These are phyloP conservation scores for Neoniphon sammara DNA, from an alignment of 2,797 vertebrate genomes.

Conservation along the genomic window DNA sequence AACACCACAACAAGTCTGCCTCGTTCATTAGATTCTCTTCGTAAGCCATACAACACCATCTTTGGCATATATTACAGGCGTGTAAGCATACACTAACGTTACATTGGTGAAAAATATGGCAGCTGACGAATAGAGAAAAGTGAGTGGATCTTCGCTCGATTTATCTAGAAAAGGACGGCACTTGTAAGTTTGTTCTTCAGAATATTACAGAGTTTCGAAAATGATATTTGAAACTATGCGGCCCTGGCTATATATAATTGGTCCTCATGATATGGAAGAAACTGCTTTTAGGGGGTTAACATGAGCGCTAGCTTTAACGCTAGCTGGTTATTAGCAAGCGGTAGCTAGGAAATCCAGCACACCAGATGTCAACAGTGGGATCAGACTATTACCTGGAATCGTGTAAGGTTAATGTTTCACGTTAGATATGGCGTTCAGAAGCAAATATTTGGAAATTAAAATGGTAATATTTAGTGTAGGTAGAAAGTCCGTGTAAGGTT, in stretches of 20 bases:
- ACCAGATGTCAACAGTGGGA: conserved; percentile 78
- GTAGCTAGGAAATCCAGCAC: conserved; percentile 62
- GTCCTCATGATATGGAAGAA: conserved; percentile 29
- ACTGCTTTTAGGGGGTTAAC: conserved; percentile 62
- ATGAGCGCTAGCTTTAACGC: conserved; percentile 60
- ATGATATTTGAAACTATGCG: neutral
- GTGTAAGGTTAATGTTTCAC: neutral
- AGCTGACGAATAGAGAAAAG: conserved; percentile 80
- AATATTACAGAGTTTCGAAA: conserved; percentile 21
- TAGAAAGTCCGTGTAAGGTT: conserved; percentile 4
- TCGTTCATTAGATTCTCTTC: neutral
- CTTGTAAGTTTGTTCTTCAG: conserved; percentile 67
- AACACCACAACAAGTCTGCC: neutral
- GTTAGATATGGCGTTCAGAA: neutral
- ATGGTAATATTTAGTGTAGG: neutral
- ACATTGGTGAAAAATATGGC: conserved; percentile 80
- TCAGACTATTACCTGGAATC: conserved; percentile 54
- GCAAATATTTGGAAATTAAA: neutral
- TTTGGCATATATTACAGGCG: conserved; percentile 75
- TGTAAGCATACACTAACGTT: conserved; percentile 69
- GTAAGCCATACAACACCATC: conserved; percentile 28
- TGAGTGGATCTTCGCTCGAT: conserved; percentile 69
- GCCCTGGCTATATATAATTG: conserved; percentile 15
- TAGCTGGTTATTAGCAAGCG: conserved; percentile 76
- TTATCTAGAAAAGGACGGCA: conserved; percentile 57